A percentile compares a stretch with the other conserved stretches of the same genome.
Evolutionary conservation across 2,888 invertebrate genomes (phyloP).

Genomic region (Protodeltote pygarga): DNA sequence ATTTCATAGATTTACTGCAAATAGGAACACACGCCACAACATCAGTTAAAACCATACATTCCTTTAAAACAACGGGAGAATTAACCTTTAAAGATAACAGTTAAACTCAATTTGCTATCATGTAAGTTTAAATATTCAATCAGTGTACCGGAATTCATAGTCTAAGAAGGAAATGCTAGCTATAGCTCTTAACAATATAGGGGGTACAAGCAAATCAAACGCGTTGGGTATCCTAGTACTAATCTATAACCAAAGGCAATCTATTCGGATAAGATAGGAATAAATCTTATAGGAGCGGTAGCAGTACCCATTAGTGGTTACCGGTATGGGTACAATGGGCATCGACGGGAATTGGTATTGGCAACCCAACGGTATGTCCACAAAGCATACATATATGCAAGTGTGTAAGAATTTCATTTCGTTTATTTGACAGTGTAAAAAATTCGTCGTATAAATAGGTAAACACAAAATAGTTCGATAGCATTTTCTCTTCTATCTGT

Average conservation of each 20-base stretch:
- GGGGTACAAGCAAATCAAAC: constrained; percentile 42
- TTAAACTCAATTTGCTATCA: constrained; percentile 48
- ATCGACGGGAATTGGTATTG: constrained; percentile 52
- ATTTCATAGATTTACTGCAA: constrained; percentile 42
- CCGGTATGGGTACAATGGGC: constrained; percentile 57
- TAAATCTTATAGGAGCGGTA: constrained; percentile 61
- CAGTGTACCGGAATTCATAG: constrained; percentile 41
- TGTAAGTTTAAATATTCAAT: constrained; percentile 49
- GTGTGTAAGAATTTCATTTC: constrained; percentile 23
- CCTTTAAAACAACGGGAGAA: constrained; percentile 24
- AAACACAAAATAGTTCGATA: no score
- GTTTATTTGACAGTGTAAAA: no score
- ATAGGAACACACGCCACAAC: constrained; percentile 33
- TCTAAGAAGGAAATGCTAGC: constrained; percentile 49
- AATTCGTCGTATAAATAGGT: no score
- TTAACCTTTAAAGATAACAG: constrained; percentile 42
- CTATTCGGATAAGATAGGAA: constrained; percentile 69
- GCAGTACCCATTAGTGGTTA: constrained; percentile 64
- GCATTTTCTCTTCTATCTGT: no score
- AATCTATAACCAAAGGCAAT: constrained; percentile 66
- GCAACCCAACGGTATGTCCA: constrained; percentile 25
- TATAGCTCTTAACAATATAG: constrained; percentile 36
- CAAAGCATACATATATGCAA: not conserved
- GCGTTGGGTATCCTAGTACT: constrained; percentile 29
- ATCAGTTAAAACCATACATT: constrained; percentile 43